Percentiles rank a stretch among this genome's conserved stretches.
Conservation (phyloP, 2,797 vertebrate species). For the Enteromius unitaeniatus region DNA sequence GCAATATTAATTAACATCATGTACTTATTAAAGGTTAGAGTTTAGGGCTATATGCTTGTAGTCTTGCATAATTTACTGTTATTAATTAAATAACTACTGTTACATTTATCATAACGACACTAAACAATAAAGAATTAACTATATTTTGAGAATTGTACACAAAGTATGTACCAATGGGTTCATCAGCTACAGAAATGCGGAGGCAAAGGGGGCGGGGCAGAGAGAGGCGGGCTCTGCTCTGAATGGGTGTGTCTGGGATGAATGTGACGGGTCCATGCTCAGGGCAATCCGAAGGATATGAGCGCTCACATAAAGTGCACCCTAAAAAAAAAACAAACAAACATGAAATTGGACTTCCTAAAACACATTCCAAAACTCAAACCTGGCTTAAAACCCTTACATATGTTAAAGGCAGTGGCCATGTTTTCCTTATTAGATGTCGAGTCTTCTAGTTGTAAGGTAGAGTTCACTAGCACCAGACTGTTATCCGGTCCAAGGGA, state of each 20-base stretch:
- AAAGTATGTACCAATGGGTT: constrained; percentile 82
- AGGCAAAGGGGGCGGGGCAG: constrained; percentile 91
- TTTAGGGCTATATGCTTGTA: not conserved
- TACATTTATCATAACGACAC: not conserved
- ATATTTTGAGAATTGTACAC: not conserved
- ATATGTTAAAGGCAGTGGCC: constrained; percentile 91
- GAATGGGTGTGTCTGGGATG: constrained; percentile 91
- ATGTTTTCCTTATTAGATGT: constrained; percentile 96
- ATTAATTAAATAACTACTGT: not conserved
- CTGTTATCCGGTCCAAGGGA: constrained; percentile 91
- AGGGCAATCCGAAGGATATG: constrained; percentile 93
- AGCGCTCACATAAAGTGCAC: constrained; percentile 96
- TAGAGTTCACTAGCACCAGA: constrained; percentile 91
- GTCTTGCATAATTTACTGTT: not conserved
- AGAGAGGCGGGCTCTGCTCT: constrained; percentile 93
- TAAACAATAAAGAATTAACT: not conserved
- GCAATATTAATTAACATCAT: not conserved
- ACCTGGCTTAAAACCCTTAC: constrained; percentile 68
- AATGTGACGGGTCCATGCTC: constrained; percentile 97
- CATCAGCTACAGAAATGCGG: constrained; percentile 88
- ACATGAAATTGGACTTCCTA: not conserved
- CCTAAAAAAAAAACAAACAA: constrained; percentile 78
- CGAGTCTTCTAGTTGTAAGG: constrained; percentile 92
- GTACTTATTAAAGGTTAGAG: not conserved
- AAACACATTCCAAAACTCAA: not conserved